Evolutionary conservation across 2,888 invertebrate genomes (phyloP).

Genomic region (Nematopogon swammerdamellus): DNA sequence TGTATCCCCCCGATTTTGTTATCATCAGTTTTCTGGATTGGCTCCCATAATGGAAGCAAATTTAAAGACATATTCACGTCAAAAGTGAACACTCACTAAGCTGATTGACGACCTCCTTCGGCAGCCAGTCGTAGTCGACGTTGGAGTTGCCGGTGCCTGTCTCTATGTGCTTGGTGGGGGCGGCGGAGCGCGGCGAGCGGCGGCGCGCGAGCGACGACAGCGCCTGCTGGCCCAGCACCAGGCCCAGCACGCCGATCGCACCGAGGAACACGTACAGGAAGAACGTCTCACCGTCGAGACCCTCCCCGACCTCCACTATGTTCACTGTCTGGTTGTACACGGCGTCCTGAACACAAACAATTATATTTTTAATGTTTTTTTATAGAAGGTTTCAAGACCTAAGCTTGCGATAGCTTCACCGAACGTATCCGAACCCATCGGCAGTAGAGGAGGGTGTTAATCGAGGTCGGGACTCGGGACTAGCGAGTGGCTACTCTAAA

Average conservation of each 20-base stretch:
- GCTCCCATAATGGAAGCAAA: no score
- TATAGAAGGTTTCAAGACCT: no score
- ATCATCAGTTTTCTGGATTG: no score
- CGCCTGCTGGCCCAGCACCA: conserved; percentile 88
- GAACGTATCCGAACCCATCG: no score
- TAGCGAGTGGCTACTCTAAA: no score
- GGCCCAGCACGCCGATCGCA: conserved; percentile 80
- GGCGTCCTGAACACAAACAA: no score
- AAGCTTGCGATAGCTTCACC: no score
- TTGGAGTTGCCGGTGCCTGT: conserved; percentile 88
- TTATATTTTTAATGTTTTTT: no score
- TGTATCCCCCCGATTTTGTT: no score
- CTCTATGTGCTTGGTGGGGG: conserved; percentile 69
- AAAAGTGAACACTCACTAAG: conserved; percentile 87
- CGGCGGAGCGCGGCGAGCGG: conserved; percentile 44
- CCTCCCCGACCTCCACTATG: conserved; percentile 94
- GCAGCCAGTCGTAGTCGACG: conserved; percentile 98
- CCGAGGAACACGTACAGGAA: conserved; percentile 95
- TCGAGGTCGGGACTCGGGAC: no score
- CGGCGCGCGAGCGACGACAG: conserved; percentile 81
- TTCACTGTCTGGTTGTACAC: conserved; percentile 98
- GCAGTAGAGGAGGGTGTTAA: no score
- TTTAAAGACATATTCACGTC: no score
- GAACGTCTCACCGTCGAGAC: conserved; percentile 97
- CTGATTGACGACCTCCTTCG: conserved; percentile 81